phyloP scores from a whole-genome alignment of 2,888 invertebrate species.

The Cosmia trapezina region DNA sequence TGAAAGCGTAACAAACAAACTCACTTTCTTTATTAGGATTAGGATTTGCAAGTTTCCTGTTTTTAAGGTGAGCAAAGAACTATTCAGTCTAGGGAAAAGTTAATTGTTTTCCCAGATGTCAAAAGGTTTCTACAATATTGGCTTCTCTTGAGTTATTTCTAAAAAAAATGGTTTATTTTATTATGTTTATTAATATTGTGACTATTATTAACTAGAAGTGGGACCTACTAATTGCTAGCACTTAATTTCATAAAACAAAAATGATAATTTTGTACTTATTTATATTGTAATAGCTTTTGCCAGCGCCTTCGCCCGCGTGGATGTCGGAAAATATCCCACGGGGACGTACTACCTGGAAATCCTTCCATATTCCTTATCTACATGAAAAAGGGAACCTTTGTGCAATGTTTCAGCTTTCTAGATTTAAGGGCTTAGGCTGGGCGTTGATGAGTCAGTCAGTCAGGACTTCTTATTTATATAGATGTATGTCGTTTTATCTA shows the following conservation, averaged over 20 bases:
- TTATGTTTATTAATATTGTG: neutral
- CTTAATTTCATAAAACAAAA: too few relatives aligned
- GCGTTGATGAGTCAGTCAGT: too few relatives aligned
- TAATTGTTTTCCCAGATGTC: neutral
- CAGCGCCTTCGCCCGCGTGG: too few relatives aligned
- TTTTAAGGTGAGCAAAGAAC: neutral
- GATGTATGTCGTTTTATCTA: constrained; percentile 69
- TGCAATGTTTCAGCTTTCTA: too few relatives aligned
- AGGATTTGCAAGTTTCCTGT: neutral
- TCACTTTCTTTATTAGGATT: too few relatives aligned
- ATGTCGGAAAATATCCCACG: too few relatives aligned
- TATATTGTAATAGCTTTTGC: neutral
- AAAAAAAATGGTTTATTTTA: neutral
- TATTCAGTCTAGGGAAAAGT: neutral
- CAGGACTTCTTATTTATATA: neutral
- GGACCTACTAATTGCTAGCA: neutral
- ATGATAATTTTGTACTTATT: neutral
- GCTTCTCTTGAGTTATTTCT: neutral
- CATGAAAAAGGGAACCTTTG: too few relatives aligned
- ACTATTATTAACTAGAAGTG: neutral
- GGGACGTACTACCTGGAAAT: too few relatives aligned
- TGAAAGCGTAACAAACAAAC: too few relatives aligned
- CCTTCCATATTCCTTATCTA: too few relatives aligned
- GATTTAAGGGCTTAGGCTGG: too few relatives aligned
- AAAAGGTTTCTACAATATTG: neutral